These are phyloP conservation scores for Pseudanteris insignis DNA, from an alignment of 2,888 invertebrate genomes.

Conservation along the genomic window DNA sequence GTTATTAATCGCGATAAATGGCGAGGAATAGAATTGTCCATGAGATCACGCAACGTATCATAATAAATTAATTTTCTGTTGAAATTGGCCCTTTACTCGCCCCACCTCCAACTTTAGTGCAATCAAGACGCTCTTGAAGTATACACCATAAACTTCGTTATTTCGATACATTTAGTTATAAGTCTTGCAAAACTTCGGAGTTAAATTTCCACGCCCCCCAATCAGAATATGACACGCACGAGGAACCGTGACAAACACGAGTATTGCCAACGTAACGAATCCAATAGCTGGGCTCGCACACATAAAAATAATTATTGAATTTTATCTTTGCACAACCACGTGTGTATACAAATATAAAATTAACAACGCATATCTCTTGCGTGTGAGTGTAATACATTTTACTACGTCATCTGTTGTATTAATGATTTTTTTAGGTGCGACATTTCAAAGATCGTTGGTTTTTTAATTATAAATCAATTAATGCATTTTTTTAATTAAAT, in stretches of 20 bases:
- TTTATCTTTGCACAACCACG: no score
- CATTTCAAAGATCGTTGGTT: no score
- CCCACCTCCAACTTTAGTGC: background rate
- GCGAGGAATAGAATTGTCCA: no score
- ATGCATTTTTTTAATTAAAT: no score
- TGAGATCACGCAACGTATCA: conserved; percentile 1
- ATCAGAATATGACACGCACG: conserved; percentile 7
- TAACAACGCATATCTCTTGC: no score
- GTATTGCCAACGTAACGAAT: conserved; percentile 7
- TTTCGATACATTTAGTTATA: conserved; percentile 3
- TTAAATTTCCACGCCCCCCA: conserved; percentile 13
- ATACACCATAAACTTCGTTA: conserved; percentile 4
- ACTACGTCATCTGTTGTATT: no score
- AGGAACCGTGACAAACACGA: conserved; percentile 5
- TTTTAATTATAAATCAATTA: no score
- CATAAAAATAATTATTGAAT: conserved; percentile 3
- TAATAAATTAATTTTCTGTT: conserved; percentile 3
- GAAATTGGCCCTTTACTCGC: background rate
- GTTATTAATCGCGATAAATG: no score
- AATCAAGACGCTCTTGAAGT: background rate
- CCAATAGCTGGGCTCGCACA: background rate
- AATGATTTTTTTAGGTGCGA: no score
- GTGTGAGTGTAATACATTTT: no score
- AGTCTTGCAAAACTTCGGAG: conserved; percentile 10
- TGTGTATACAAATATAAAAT: no score